phyloP scores from a whole-genome alignment of 2,888 invertebrate species.

The Taphrorychus bicolor region DNA sequence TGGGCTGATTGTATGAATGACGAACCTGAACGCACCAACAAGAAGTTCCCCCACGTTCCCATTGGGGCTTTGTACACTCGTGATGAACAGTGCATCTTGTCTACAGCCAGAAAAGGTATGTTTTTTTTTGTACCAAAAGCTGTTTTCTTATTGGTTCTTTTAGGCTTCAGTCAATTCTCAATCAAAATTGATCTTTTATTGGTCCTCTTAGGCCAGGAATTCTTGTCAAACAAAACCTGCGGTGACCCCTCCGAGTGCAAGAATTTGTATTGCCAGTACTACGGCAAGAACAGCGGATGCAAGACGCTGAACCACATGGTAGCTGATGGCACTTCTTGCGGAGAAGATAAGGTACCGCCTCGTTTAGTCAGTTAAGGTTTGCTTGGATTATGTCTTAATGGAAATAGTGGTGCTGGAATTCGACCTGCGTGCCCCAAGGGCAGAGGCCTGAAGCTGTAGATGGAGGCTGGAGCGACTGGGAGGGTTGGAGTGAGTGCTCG shows the following conservation, averaged over 20 bases:
- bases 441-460: conserved; percentile 16
- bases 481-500: conserved; percentile 16
- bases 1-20: conserved; percentile 31
- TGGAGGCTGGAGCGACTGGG: conserved; percentile 22
- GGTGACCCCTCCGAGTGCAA: conserved; percentile 21
- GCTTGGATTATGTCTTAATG: neutral
- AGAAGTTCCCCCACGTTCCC: conserved; percentile 13
- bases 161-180: no score
- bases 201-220: conserved; percentile 12
- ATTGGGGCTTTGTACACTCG: conserved; percentile 14
- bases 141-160: no score
- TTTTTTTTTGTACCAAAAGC: no score
- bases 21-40: conserved; percentile 19
- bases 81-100: conserved; percentile 18
- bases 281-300: conserved; percentile 6
- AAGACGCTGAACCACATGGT: conserved; percentile 22
- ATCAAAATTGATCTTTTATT: no score
- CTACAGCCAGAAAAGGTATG: conserved; percentile 19
- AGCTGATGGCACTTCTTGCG: conserved; percentile 22
- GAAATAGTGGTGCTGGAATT: conserved; percentile 22
- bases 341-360: conserved; percentile 21
- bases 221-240: conserved; percentile 16
- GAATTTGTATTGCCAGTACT: conserved; percentile 15
- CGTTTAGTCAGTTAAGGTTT: no score
- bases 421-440: conserved; percentile 15